These are phyloP conservation scores for Acanthisitta chloris DNA, from an alignment of 2,113 vertebrate genomes.

Conservation along the genomic window DNA sequence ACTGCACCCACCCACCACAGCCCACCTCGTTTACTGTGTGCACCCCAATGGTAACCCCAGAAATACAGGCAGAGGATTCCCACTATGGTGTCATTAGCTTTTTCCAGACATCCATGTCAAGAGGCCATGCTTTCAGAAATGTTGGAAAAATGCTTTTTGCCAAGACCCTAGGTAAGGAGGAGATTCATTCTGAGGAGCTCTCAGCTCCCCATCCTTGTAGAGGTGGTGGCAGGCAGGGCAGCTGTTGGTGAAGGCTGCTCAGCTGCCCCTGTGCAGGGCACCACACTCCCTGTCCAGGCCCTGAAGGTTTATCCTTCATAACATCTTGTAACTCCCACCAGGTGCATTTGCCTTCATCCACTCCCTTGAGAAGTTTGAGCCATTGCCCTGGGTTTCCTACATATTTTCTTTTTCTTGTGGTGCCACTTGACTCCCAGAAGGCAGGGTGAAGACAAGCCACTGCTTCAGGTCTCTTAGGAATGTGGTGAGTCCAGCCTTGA, in stretches of 20 bases:
- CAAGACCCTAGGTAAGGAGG: neutral
- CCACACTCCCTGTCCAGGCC: neutral
- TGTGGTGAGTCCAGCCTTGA: neutral
- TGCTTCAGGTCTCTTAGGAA: neutral
- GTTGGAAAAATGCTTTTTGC: neutral
- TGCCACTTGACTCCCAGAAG: neutral
- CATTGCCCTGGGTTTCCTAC: neutral
- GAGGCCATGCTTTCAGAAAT: neutral
- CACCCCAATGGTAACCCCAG: neutral
- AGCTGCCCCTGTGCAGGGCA: neutral
- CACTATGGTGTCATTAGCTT: neutral
- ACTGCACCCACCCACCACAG: neutral
- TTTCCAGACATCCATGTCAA: neutral
- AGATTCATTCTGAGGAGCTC: neutral
- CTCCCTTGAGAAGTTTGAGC: neutral
- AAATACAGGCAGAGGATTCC: neutral
- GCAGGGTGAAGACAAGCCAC: neutral
- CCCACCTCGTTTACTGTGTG: accelerated
- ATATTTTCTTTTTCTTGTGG: neutral
- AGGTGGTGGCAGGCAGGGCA: neutral
- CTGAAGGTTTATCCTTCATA: neutral
- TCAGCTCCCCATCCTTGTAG: neutral
- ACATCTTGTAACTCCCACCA: neutral
- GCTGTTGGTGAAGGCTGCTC: neutral
- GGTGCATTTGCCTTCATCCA: neutral